phyloP scores from a whole-genome alignment of 2,797 vertebrate genomes.

The Euthynnus affinis region DNA sequence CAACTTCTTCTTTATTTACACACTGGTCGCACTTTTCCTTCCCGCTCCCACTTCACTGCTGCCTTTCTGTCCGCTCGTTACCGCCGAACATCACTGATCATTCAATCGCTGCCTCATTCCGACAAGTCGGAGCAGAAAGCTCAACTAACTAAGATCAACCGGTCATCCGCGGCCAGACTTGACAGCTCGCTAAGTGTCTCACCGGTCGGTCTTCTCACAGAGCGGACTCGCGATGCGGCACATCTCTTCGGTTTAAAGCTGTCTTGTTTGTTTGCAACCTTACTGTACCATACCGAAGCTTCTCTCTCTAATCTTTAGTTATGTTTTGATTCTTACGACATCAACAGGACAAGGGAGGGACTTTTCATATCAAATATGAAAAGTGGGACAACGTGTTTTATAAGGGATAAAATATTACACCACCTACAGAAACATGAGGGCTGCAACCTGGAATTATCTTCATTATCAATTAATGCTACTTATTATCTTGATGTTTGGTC shows the following conservation, averaged over 20 bases:
- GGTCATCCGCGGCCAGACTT: background rate
- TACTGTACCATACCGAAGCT: background rate
- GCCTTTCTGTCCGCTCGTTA: constrained; percentile 55
- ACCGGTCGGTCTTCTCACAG: background rate
- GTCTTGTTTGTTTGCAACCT: background rate
- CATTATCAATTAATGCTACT: too few species aligned
- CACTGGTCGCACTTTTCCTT: too few species aligned
- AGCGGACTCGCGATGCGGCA: background rate
- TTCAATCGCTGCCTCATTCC: constrained; percentile 8
- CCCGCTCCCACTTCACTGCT: constrained; percentile 32
- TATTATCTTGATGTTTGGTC: too few species aligned
- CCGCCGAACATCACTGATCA: constrained; percentile 30
- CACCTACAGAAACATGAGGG: too few species aligned
- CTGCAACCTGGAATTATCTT: too few species aligned
- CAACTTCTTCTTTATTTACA: background rate
- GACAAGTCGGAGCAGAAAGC: constrained; percentile 28
- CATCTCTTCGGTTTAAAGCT: background rate
- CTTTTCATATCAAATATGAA: too few species aligned
- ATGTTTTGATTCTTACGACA: constrained; percentile 21
- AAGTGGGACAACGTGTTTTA: too few species aligned
- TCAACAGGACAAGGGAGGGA: background rate
- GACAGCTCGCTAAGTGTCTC: constrained; percentile 20
- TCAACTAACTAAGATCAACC: constrained; percentile 17
- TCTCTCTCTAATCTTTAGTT: background rate
- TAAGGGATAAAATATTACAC: too few species aligned